These are phyloP conservation scores for Scrobipalpa costella DNA, from an alignment of 2,888 invertebrate species.

Conservation along the genomic window DNA sequence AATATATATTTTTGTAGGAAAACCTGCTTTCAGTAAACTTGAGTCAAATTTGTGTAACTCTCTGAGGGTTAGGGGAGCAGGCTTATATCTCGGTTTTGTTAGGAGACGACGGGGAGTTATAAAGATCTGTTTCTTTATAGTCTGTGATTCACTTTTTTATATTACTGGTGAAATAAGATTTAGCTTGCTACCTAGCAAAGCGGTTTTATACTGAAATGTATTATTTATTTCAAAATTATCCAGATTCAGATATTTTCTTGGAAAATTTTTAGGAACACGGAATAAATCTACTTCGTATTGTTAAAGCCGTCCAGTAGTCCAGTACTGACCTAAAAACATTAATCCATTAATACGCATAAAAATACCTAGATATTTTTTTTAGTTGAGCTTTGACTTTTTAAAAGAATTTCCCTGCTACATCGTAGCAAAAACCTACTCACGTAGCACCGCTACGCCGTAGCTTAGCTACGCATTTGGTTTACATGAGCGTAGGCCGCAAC, in stretches of 20 bases:
- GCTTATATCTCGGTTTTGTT: background rate
- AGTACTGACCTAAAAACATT: no score
- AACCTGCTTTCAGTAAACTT: constrained; percentile 3
- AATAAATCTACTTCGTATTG: no score
- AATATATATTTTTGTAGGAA: constrained; percentile 9
- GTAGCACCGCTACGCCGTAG: constrained; percentile 16
- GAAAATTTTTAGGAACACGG: no score
- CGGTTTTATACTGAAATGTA: no score
- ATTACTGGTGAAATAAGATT: background rate
- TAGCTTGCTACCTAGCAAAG: background rate
- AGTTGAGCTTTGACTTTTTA: no score
- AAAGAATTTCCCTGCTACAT: no score
- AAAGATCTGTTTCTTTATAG: constrained; percentile 3
- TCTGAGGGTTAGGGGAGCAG: constrained; percentile 2
- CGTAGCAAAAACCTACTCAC: background rate
- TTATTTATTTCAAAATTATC: no score
- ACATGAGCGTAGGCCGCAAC: background rate
- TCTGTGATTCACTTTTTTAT: constrained; percentile 8
- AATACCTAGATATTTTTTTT: no score
- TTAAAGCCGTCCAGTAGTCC: no score
- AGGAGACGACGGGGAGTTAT: constrained; percentile 1
- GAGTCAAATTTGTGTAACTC: constrained; percentile 16
- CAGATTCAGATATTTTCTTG: no score
- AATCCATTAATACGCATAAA: no score
- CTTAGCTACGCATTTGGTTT: constrained; percentile 1